Base-by-base conservation (phyloP, 2,797 vertebrate genomes). In the Notolabrus celidotus region DNA sequence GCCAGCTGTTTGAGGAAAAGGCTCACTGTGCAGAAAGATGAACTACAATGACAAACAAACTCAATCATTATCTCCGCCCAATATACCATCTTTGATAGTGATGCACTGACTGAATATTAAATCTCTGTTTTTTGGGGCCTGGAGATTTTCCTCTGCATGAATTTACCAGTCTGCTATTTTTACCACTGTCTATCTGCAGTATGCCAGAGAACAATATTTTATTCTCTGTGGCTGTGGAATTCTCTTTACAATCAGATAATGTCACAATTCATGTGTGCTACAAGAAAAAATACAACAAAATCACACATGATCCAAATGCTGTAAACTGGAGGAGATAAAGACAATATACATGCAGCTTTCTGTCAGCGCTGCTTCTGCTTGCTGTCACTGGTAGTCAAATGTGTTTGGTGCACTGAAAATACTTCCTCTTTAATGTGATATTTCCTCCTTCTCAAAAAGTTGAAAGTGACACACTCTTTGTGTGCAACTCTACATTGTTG, bases 231-330 rank as follows among this genome's bases (percentile, higher is more conserved):
- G 51, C 34, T 54, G 47, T 52, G 53, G 67, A 68, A 76, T 75
- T 52, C 61, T 15, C 46, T 73, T 68, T 83, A 74, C 47, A 73
- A 55, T 83, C 61, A 62, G 74, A 75, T 82, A 75, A 62, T 65
- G 51, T 57, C 34, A 29, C 55, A 39, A 47, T 67, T 43, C 36
- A 33, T 20, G 27, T 62, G 45, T 51, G 46, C 10, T 29, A 38
- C 17, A 27, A 34, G 14, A 53, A 43, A 71, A 45, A 53, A 64
- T 31, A 58, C 47, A 43, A 57, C 62, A 78, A 55, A 71, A 55
- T 38, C 54, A 64, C 17, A 53, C 29, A 53, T 55, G 29, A 59
- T 54, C 25, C 45, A 42, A 70, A 67, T 22, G 22, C 23, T 47
- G 42, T 33, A 54, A 57, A 51, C 12, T 16, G 27, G 65, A 58